phyloP scores from a whole-genome alignment of 2,797 vertebrate species.

The Aplochiton taeniatus region DNA sequence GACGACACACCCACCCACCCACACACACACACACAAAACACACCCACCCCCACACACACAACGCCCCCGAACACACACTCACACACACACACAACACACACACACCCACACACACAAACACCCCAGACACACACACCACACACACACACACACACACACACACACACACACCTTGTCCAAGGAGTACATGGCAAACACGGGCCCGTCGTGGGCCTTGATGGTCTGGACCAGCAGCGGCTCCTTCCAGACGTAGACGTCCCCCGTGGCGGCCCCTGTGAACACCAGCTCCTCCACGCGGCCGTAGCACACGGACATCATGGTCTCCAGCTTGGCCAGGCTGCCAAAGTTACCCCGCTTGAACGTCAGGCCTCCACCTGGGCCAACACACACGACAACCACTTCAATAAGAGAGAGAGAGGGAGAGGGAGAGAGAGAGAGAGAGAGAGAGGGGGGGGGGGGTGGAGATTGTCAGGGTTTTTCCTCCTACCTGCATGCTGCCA shows the following conservation, averaged over 20 bases:
- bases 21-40: too few species aligned
- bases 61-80: too few species aligned
- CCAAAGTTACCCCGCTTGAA: slow-evolving; percentile 83
- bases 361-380: slow-evolving; percentile 83
- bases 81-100: too few species aligned
- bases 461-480: neutral
- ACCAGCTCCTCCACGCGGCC: slow-evolving; percentile 83
- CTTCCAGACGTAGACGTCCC: slow-evolving; percentile 90
- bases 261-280: slow-evolving; percentile 85
- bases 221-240: slow-evolving; percentile 81
- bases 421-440: neutral
- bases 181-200: slow-evolving; percentile 88
- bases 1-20: too few species aligned
- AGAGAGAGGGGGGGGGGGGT: neutral
- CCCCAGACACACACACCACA: neutral
- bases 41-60: too few species aligned
- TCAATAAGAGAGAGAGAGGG: neutral
- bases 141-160: neutral
- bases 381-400: neutral
- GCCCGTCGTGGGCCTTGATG: slow-evolving; percentile 87
- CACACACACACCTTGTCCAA: slow-evolving; percentile 81
- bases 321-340: slow-evolving; percentile 81
- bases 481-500: slow-evolving; percentile 32
- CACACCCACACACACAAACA: too few species aligned
- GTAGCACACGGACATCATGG: slow-evolving; percentile 88